Conservation (phyloP, 37 sponge, comb jelly and placozoan genomes). For the Geodia barretti region DNA sequence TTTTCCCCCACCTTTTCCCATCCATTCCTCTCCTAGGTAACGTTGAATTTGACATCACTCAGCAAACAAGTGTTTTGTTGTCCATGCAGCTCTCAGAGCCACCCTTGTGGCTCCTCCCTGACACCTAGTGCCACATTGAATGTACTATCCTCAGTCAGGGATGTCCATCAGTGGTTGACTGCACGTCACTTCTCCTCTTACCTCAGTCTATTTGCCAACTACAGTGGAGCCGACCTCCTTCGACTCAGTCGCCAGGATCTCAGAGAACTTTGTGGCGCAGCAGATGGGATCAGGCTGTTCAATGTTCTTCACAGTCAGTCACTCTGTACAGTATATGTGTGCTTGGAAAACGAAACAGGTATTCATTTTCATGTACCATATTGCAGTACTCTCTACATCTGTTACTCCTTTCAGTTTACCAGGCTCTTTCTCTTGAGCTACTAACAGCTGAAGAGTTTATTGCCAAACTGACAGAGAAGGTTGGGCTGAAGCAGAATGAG, state of each 20-base stretch:
- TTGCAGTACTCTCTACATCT: neutral
- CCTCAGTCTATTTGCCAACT: slow-evolving; percentile 58
- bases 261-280: slow-evolving; percentile 64
- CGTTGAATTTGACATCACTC: neutral
- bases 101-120: neutral
- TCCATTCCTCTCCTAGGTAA: slow-evolving; percentile 2
- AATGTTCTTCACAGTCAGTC: slow-evolving; percentile 40
- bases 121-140: neutral
- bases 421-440: slow-evolving; percentile 46
- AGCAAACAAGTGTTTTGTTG: neutral
- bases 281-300: slow-evolving; percentile 71
- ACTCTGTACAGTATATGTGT: neutral
- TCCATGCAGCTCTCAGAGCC: neutral
- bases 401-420: slow-evolving; percentile 22
- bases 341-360: slow-evolving; percentile 17
- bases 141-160: slow-evolving; percentile 10
- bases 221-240: slow-evolving; percentile 54
- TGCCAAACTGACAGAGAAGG: slow-evolving; percentile 26
- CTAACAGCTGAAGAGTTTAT: slow-evolving; percentile 18
- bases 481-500: neutral
- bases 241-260: slow-evolving; percentile 63
- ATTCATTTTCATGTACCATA: too few relatives aligned
- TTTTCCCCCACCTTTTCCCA: neutral
- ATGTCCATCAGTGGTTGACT: slow-evolving; percentile 58
- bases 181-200: slow-evolving; percentile 45